Base-by-base conservation (phyloP, 2,888 invertebrate genomes). In the Melinaea menophilus region DNA sequence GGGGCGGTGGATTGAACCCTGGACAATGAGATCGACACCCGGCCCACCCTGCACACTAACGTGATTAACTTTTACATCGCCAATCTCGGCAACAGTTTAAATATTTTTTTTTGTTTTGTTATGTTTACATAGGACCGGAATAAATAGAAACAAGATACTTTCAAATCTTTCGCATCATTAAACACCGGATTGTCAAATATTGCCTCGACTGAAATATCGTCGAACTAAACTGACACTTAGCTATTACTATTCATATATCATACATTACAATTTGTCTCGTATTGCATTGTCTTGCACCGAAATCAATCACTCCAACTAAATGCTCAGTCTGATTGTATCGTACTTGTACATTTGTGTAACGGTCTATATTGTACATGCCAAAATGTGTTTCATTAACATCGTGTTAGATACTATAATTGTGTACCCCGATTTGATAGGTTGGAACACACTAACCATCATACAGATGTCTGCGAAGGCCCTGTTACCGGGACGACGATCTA, bases 11-110 rank as follows among this genome's bases (percentile, higher is more conserved):
- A 75, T 71, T 76, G 77, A 81, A 84, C 82, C 82, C 80, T 85
- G 85, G 80, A 89, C 88, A 88, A 86, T 84, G 81, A 74, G 79
- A 77, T 78, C 78, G 75, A 79, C 87, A 87, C 84, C 86, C 83
- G 85, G 86, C 83, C 81, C 81, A 80, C 82, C 82, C 71, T 78
- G 68, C 77, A 77, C 76, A 78, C 80, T 85, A 82, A 83, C 78
- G 78, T 84, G 84, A 87, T 88, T 88, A 85, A 84, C 84, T 88
- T 88, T 84, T 84, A 80, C 84, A 84, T 84, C 80, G 79, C 74
- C 77, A 81, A 82, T 82, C 79, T 77, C 77, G 75, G 72, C 75
- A 75, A 64, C 64, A 69, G 62, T 65, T 69, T 71, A 61, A 58
- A 67, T 37, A 22, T 34, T 55, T 64, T 69, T 65, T 61, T 46